A percentile compares a stretch with the other conserved stretches of the same genome.
Conservation (phyloP, 2,797 vertebrate species). For the Microctenopoma steveboyesi region DNA sequence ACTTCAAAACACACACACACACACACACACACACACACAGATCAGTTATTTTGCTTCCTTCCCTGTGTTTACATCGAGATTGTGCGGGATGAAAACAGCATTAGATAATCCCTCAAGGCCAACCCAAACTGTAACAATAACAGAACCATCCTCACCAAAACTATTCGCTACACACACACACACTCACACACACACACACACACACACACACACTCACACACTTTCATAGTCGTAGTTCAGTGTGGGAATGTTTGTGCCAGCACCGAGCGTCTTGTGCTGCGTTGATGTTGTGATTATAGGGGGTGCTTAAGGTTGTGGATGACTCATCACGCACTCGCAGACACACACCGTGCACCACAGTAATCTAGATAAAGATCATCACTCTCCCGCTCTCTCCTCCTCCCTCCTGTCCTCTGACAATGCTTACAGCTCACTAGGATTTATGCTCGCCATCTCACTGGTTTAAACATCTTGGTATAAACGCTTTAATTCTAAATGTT, state of each 20-base stretch:
- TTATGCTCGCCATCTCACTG: constrained; percentile 50
- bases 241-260: constrained; percentile 71
- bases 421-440: constrained; percentile 65
- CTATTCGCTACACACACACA: constrained; percentile 25
- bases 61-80: constrained; percentile 15
- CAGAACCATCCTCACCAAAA: constrained; percentile 42
- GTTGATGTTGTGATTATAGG: constrained; percentile 78
- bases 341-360: constrained; percentile 47
- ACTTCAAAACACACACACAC: neutral
- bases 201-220: constrained; percentile 15
- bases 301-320: constrained; percentile 75
- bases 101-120: constrained; percentile 54
- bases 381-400: constrained; percentile 62
- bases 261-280: constrained; percentile 56
- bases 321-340: constrained; percentile 68
- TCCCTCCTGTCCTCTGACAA: constrained; percentile 57
- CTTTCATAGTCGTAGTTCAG: constrained; percentile 33
- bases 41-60: constrained; percentile 16
- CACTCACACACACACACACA: constrained; percentile 25
- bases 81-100: constrained; percentile 41
- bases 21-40: neutral
- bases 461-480: constrained; percentile 64
- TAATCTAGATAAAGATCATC: constrained; percentile 76
- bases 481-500: constrained; percentile 46
- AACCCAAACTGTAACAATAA: constrained; percentile 58